These are phyloP conservation scores for Hylaeus anthracinus DNA, from an alignment of 1,140 invertebrate genomes.

Conservation along the genomic window DNA sequence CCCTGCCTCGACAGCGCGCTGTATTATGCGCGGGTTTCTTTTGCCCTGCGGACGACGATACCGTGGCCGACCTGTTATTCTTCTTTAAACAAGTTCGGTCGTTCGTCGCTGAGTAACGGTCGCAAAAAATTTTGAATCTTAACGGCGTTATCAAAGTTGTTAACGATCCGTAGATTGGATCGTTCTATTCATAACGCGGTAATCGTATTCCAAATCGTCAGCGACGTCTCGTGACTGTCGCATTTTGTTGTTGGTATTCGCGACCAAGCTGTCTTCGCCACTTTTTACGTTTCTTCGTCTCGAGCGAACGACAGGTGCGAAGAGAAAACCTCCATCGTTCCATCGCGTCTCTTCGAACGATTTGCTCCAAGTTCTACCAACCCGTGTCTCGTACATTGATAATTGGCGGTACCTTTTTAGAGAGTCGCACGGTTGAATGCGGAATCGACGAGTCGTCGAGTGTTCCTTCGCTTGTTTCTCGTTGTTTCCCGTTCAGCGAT, in stretches of 20 bases:
- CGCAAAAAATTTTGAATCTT: not conserved
- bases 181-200: not conserved
- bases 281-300: too few relatives aligned
- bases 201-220: constrained; percentile 11
- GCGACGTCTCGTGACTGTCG: not conserved
- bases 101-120: too few relatives aligned
- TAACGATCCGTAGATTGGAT: not conserved
- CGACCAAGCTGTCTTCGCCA: too few relatives aligned
- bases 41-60: constrained; percentile 1
- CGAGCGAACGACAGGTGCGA: too few relatives aligned
- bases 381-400: too few relatives aligned
- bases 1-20: not conserved
- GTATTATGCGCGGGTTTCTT: constrained; percentile 51
- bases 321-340: too few relatives aligned
- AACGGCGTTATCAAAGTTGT: not conserved
- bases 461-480: not conserved
- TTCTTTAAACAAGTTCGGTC: not conserved
- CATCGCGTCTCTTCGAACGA: too few relatives aligned
- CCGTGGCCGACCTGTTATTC: not conserved
- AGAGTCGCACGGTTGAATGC: not conserved
- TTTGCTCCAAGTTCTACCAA: too few relatives aligned
- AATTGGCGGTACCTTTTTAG: too few relatives aligned
- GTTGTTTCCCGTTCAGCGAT: not conserved
- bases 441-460: not conserved
- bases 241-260: too few relatives aligned